phyloP scores from a whole-genome alignment of 1,140 invertebrate genomes.

The Penaeus vannamei region DNA sequence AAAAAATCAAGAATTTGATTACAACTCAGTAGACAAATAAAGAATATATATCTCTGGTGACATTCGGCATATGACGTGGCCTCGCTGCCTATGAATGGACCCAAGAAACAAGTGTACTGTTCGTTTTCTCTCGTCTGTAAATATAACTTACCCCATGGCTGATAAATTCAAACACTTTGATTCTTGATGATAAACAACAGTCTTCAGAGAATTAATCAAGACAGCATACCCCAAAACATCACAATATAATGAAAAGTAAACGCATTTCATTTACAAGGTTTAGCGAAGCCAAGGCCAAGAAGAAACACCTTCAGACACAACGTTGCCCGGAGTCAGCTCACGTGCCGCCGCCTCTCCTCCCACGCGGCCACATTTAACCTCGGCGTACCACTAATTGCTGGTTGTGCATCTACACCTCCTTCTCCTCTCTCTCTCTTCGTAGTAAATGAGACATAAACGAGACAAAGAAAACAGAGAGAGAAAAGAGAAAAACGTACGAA shows the following conservation, averaged over 20 bases:
- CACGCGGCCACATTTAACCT: background rate
- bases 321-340: too few species aligned
- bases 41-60: background rate
- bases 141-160: background rate
- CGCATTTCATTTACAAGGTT: too few species aligned
- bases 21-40: too few species aligned
- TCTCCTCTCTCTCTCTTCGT: too few species aligned
- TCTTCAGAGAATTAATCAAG: too few species aligned
- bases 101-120: conserved; percentile 28
- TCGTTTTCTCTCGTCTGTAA: background rate
- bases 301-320: too few species aligned
- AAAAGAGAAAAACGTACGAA: background rate
- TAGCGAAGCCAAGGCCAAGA: too few species aligned
- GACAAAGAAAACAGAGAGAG: background rate
- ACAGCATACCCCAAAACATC: too few species aligned
- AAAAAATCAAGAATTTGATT: background rate
- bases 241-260: too few species aligned
- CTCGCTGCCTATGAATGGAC: conserved; percentile 28
- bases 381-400: background rate
- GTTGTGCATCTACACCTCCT: background rate
- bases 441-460: background rate
- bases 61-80: background rate
- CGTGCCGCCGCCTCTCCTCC: too few species aligned
- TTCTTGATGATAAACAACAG: too few species aligned
- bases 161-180: too few species aligned